These are phyloP conservation scores for Lydus trimaculatus DNA, from an alignment of 2,888 invertebrate genomes.

Conservation along the genomic window DNA sequence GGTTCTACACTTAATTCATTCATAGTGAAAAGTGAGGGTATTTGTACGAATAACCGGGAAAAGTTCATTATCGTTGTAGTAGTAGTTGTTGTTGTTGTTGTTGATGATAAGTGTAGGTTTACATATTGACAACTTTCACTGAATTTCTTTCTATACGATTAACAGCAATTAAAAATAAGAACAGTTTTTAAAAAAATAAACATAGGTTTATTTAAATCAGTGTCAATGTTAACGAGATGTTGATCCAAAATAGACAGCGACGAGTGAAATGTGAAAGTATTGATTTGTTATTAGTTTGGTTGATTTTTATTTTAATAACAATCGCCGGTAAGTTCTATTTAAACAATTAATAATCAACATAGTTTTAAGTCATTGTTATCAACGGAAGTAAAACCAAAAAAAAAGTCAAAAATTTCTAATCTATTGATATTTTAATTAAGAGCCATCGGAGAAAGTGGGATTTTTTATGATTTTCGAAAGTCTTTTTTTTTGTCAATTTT, in stretches of 20 bases:
- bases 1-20: not conserved
- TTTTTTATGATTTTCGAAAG: not conserved
- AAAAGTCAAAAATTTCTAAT: no score
- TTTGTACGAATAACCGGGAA: not conserved
- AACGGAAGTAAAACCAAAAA: not conserved
- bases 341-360: no score
- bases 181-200: not conserved
- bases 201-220: slow-evolving; percentile 5
- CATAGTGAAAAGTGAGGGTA: slow-evolving; percentile 1
- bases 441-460: not conserved
- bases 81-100: not conserved
- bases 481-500: not conserved
- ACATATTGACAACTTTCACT: not conserved
- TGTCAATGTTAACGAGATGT: slow-evolving; percentile 4
- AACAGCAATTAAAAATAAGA: not conserved
- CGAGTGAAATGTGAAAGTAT: slow-evolving; percentile 10
- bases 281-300: not conserved
- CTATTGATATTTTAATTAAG: not conserved
- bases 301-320: not conserved
- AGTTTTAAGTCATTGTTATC: no score
- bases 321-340: slow-evolving; percentile 5
- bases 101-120: not conserved
- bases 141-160: not conserved
- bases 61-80: not conserved
- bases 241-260: not conserved